phyloP scores from a whole-genome alignment of 2,113 vertebrate genomes.

The Gymnobelideus leadbeateri region DNA sequence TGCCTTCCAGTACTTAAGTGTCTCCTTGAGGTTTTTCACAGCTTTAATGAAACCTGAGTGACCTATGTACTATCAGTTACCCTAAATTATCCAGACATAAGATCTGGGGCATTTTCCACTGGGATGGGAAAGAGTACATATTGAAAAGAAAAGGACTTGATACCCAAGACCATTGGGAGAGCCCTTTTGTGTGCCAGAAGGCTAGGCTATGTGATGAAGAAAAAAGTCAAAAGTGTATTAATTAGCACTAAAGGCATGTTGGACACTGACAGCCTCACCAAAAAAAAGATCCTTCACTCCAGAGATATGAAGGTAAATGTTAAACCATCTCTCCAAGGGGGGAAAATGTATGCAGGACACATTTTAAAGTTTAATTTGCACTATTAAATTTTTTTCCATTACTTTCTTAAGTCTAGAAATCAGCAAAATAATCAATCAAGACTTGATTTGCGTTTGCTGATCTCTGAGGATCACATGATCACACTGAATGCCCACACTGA shows the following conservation, averaged over 20 bases:
- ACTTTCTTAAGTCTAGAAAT: not conserved
- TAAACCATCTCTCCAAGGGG: not conserved
- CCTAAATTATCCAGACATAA: not conserved
- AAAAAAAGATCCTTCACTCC: not conserved
- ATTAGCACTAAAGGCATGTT: not conserved
- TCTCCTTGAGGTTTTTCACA: not conserved
- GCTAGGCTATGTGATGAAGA: not conserved
- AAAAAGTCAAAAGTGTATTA: not conserved
- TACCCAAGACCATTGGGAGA: not conserved
- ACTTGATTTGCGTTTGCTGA: not conserved
- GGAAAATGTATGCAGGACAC: not conserved
- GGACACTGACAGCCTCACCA: not conserved
- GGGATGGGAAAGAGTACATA: not conserved
- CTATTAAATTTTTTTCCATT: not conserved
- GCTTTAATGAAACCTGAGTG: not conserved
- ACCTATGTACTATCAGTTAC: not conserved
- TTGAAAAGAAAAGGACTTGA: not conserved
- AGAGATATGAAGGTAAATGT: not conserved
- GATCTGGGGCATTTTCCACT: not conserved
- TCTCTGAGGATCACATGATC: too few species aligned
- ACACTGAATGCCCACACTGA: not conserved
- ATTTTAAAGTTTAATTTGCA: not conserved
- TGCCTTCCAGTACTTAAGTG: not conserved
- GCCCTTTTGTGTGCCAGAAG: not conserved
- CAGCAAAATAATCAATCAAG: not conserved